Evolutionary conservation across 2,113 vertebrate genomes (phyloP), one percentile per base, ranked within the genome.

Genomic region (Notarius lentiginosus): DNA sequence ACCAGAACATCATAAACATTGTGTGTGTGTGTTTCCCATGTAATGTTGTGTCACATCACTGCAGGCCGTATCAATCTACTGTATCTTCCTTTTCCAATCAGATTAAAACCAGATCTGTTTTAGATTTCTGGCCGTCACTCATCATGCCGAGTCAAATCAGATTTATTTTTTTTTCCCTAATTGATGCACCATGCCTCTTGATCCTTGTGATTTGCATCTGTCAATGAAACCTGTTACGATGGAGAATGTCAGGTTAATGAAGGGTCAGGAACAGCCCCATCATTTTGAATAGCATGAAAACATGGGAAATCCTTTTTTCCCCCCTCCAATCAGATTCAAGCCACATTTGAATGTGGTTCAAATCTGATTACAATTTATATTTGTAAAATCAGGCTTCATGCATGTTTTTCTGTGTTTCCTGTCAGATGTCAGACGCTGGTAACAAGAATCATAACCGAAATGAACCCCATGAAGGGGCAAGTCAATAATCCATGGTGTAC

Each of bases 1-100:
- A 65, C 80, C 34, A 82, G 60, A 65, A 65, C 80, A 60, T 60
- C 15, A 82, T 82, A 82, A n/a, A 66, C 60, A 66, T 82, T 82
- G 24, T 56, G 27, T 79, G 73, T 79, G 49, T n/a, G 77, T 79
- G 14, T 70, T 47, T 73, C 9, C 2, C 34, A 73, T 27, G 18
- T 73, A 47, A 22, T 15, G 75, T 77, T 56, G 51, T 34, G 55
- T 34, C 30, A 5, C 30, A 81, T 81, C 27, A 27, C 79, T 22
- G 30, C 30, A 60, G 56, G 27, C 56, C 8, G 20, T 81, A 61
- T 81, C 27, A 30, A 81, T 81, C 30, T 60, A 27, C 7, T 7
- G 27, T 81, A 10, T 81, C 53, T 10, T 24, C 8, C 17, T 3
- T 6, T 2, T 75, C 18, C 18, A 47, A 4, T 65, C 10, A n/a